Evolutionary conservation across 2,797 vertebrate genomes (phyloP), one percentile per base, ranked within the genome.

Genomic region (Moxostoma hubbsi): DNA sequence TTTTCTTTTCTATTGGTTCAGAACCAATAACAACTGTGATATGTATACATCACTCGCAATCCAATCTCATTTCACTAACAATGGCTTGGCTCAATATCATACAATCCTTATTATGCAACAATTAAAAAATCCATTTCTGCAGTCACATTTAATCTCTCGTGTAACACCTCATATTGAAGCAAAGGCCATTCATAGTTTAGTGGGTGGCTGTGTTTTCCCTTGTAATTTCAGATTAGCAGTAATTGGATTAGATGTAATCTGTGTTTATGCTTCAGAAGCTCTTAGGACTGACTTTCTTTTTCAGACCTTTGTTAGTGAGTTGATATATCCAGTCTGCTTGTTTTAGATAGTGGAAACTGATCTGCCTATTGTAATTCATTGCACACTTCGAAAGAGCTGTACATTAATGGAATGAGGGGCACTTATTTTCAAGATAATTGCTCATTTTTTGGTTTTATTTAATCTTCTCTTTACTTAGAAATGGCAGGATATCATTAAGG

Each of bases 401-500:
- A 45, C 2, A 3, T 0, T 61, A 5, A 45, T 12, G 11, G 4
- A 11, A 11, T 7, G 9, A 62, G 49, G 46, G 12, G 12, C 18
- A 12, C 13, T 5, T 54, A 36, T 50, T 51, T 59, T 18, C 59
- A 46, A 68, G 18, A 18, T 58, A 7, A 47, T 36, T 1, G 13
- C 24, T 24, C 24, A 24, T 24, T 24, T 24, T 62, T 61, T 61
- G 24, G 58, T 11, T 58, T 49, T n/a, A 50, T 67, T 16, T 9
- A 50, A 2, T 24, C 15, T 3, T 66, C 15, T 80, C 13, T 18
- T 91, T 76, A 79, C 18, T 43, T 91, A 99, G 97, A 99, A 99
- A 96, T 99, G 97, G 97, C 97, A 98, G 89, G 97, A 99, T 91
- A 99, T 99, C 85, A 96, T 98, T 92, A 99, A 99, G 89, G 98